These are phyloP conservation scores for Poeciliopsis gracilis DNA, from an alignment of 2,797 vertebrate genomes.

Conservation along the genomic window DNA sequence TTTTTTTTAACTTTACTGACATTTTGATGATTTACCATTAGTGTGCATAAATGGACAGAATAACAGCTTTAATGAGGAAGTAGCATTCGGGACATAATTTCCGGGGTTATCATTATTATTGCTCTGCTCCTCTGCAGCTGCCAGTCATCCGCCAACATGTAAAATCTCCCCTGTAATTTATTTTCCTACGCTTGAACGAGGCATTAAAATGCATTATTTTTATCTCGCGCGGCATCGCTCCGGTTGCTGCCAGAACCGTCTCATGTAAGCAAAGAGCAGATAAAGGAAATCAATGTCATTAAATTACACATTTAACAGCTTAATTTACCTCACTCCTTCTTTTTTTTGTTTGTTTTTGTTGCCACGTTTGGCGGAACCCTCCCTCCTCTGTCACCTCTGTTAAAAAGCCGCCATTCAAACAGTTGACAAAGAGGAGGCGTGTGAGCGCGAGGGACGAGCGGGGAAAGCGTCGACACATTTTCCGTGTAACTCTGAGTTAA, in stretches of 20 bases:
- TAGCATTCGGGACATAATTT: conserved; percentile 4
- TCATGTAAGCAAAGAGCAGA: conserved; percentile 8
- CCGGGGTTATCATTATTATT: conserved; percentile 30
- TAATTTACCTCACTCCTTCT: background rate
- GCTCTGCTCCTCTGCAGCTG: conserved; percentile 14
- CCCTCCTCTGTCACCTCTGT: conserved; percentile 29
- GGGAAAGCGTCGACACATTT: conserved; percentile 4
- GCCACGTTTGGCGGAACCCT: background rate
- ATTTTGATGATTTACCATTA: conserved; percentile 4
- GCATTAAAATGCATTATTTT: conserved; percentile 30
- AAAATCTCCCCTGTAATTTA: conserved; percentile 25
- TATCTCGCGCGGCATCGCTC: conserved; percentile 18
- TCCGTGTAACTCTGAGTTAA: conserved; percentile 26
- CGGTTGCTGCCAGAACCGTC: background rate
- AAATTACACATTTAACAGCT: conserved; percentile 7
- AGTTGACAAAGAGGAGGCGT: conserved; percentile 17
- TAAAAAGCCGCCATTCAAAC: conserved; percentile 56
- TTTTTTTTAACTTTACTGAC: conserved; percentile 5
- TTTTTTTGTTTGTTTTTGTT: background rate
- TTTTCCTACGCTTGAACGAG: background rate
- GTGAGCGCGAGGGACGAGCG: conserved; percentile 6
- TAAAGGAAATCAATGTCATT: background rate
- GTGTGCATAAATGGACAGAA: background rate
- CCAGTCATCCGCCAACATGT: conserved; percentile 35
- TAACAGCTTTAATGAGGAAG: conserved; percentile 17